These are phyloP conservation scores for Oreohelix idahoensis DNA, from an alignment of 1,140 invertebrate species.

Conservation along the genomic window DNA sequence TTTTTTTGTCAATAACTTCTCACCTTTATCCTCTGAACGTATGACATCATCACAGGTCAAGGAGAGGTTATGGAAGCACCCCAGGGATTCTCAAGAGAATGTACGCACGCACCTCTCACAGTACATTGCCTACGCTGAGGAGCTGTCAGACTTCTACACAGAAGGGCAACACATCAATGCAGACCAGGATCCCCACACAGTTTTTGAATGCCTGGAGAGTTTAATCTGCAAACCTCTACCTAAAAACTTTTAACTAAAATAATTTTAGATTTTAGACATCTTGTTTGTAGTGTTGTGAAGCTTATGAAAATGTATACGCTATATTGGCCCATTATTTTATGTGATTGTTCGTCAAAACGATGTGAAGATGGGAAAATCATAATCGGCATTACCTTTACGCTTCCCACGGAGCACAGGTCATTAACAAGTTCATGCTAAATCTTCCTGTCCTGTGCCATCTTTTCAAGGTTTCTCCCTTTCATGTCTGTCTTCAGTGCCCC, in stretches of 20 bases:
- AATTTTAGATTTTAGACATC: not conserved
- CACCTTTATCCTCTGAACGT: no score
- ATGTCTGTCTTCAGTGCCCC: no score
- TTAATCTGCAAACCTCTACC: conserved; percentile 72
- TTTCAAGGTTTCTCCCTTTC: no score
- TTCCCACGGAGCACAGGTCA: no score
- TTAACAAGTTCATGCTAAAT: no score
- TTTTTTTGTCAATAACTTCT: no score
- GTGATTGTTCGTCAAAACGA: no score
- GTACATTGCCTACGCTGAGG: conserved; percentile 68
- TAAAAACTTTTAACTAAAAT: conserved; percentile 46
- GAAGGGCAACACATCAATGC: conserved; percentile 71
- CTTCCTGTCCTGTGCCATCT: no score
- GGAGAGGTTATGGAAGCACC: conserved; percentile 58
- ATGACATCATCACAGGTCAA: conserved; percentile 56
- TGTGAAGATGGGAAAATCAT: no score
- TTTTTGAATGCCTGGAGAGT: conserved; percentile 73
- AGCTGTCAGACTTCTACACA: conserved; percentile 68
- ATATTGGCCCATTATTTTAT: no score
- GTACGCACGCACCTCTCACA: conserved; percentile 64
- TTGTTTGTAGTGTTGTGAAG: not conserved
- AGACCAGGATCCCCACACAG: conserved; percentile 73
- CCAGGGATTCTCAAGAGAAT: conserved; percentile 60
- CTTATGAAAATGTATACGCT: not conserved
- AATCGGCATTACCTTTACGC: no score